These are phyloP conservation scores for Zele albiditarsus DNA, from an alignment of 2,888 invertebrate genomes.

Conservation along the genomic window DNA sequence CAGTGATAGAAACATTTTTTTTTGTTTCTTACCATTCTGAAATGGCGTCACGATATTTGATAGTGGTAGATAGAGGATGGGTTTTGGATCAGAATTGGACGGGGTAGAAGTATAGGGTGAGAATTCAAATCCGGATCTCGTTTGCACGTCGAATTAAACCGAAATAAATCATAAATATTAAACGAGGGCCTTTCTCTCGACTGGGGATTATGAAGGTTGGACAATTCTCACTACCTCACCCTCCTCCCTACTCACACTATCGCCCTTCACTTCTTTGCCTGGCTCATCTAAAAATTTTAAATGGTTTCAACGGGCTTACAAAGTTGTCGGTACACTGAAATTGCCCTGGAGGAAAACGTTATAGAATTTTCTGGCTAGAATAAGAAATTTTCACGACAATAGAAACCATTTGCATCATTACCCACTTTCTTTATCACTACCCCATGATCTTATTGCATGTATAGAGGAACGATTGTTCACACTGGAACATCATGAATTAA, in stretches of 20 bases:
- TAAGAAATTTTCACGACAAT: slow-evolving; percentile 69
- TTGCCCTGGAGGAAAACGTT: not conserved
- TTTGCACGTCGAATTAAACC: slow-evolving; percentile 71
- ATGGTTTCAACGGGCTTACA: slow-evolving; percentile 7
- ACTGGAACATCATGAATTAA: no score
- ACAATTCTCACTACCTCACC: slow-evolving; percentile 31
- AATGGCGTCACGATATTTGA: slow-evolving; percentile 2
- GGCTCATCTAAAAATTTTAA: slow-evolving; percentile 15
- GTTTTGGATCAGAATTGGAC: not conserved
- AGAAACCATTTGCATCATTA: slow-evolving; percentile 35
- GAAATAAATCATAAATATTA: slow-evolving; percentile 73
- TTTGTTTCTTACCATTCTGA: not conserved
- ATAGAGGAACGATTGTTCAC: no score
- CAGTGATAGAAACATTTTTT: not conserved
- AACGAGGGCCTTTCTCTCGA: slow-evolving; percentile 68
- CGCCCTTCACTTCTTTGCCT: slow-evolving; percentile 26
- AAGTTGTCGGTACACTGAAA: not conserved
- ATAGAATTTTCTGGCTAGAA: not conserved
- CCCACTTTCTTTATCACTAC: not conserved
- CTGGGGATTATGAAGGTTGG: slow-evolving; percentile 68
- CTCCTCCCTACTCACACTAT: slow-evolving; percentile 25
- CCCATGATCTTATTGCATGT: not conserved
- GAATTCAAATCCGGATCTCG: slow-evolving; percentile 62
- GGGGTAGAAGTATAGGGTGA: slow-evolving; percentile 23
- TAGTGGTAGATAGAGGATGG: not conserved